These are phyloP conservation scores for Epinephelus moara DNA, from an alignment of 2,113 vertebrate genomes.

Conservation along the genomic window DNA sequence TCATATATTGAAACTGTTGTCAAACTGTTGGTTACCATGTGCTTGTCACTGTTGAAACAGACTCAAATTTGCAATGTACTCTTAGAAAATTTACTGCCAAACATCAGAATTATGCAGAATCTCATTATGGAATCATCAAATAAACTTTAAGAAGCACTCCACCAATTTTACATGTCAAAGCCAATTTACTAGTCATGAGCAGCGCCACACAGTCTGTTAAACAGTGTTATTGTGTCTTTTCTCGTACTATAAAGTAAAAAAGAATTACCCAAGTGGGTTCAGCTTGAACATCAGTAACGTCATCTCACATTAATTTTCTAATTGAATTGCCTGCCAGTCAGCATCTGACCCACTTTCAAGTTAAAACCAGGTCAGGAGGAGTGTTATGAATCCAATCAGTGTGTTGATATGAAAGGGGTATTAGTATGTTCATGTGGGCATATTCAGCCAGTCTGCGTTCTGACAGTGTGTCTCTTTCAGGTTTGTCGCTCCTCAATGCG, in stretches of 20 bases:
- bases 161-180: neutral
- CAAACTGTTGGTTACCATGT: neutral
- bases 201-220: neutral
- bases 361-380: neutral
- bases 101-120: neutral
- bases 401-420: neutral
- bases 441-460: neutral
- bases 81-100: neutral
- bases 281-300: neutral
- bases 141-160: neutral
- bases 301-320: neutral
- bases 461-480: constrained; percentile 75
- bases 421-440: neutral
- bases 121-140: constrained; percentile 2
- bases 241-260: neutral
- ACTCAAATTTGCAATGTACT: constrained; percentile 3
- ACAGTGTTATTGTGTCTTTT: neutral
- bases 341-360: constrained; percentile 13
- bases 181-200: constrained; percentile 5
- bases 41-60: no score
- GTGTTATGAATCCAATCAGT: neutral
- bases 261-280: constrained; percentile 1
- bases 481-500: constrained; percentile 96
- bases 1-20: neutral
- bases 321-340: constrained; percentile 5